Evolutionary conservation across 2,113 vertebrate genomes (phyloP), one percentile per base, ranked within the genome.

Genomic region (Corvus hawaiiensis): DNA sequence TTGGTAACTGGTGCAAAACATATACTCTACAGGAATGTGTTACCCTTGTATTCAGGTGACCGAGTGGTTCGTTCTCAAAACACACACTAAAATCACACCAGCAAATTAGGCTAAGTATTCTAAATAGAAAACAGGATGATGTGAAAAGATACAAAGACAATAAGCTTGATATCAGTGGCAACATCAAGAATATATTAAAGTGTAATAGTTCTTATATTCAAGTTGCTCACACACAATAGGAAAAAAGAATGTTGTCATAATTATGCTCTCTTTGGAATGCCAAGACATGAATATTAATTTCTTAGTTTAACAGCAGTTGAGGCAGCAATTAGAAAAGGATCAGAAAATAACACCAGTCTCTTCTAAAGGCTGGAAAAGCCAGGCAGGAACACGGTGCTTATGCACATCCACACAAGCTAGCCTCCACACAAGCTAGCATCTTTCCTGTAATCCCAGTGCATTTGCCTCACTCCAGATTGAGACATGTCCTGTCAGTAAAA

Each of bases 361-460:
- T 69, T 74, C 55, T 35, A 62, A 68, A 49, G 21, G 41, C 51
- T 58, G 11, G 17, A 75, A 84, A 94, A 82, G 5, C 12, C 27
- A 68, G n/a, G 33, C 15, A 74, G 35, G 15, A 80, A 9, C 21
- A 27, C 33, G 12, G 9, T 32, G 22, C 10, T 79, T 35, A 33
- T 55, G 27, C 11, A 69, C 11, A 39, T 32, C 18, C 8, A 41
- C 39, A 41, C 39, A 41, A 13, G 39, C 30, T 27, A 49, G 16
- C 23, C 23, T 44, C 16, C 49, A 48, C 1, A 7, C 0, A 2
- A 12, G 2, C 33, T 44, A 58, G 13, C 33, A 77, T 8, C 11
- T 83, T 33, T 37, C 44, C 58, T 80, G 59, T 24, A 72, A 64
- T 12, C 17, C 32, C 2, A 0, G 3, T 35, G 28, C 11, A 55